phyloP scores from a whole-genome alignment of 1,140 invertebrate species.

The Elysia chlorotica region DNA sequence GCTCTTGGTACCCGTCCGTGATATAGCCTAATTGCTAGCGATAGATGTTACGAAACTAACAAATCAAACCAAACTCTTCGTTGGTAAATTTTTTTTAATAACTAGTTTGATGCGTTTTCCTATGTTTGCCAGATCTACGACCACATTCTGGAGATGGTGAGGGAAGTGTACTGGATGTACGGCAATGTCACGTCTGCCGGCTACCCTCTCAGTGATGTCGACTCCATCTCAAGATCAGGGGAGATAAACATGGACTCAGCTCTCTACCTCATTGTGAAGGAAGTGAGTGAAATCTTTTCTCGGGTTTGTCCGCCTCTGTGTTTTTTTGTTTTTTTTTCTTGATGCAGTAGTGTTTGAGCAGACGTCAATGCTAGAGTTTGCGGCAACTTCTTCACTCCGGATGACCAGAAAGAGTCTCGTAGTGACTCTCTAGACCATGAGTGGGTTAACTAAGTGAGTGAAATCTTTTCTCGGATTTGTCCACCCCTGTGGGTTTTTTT shows the following conservation, averaged over 20 bases:
- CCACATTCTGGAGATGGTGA: constrained; percentile 90
- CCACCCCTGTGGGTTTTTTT: too few species aligned
- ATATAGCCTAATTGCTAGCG: too few species aligned
- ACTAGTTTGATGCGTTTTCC: too few species aligned
- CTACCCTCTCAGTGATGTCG: constrained; percentile 93
- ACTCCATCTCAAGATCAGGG: constrained; percentile 91
- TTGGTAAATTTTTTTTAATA: too few species aligned
- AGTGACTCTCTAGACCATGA: constrained; percentile 89
- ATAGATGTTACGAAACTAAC: too few species aligned
- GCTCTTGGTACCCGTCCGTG: not conserved
- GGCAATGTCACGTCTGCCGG: constrained; percentile 94
- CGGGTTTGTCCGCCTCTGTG: too few species aligned
- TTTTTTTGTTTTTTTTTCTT: too few species aligned
- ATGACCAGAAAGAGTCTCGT: constrained; percentile 93
- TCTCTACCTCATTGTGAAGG: constrained; percentile 97
- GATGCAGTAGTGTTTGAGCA: too few species aligned
- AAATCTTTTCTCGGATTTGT: too few species aligned
- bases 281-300: constrained; percentile 63
- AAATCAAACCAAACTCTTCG: too few species aligned
- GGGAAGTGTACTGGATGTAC: constrained; percentile 89
- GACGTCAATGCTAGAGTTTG: constrained; percentile 83
- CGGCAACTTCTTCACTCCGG: constrained; percentile 95
- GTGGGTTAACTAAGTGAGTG: too few species aligned
- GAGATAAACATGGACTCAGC: constrained; percentile 87
- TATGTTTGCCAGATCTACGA: constrained; percentile 92